Conservation (phyloP, 1,140 invertebrate genomes). For the Lepidotrigona ventralis region DNA sequence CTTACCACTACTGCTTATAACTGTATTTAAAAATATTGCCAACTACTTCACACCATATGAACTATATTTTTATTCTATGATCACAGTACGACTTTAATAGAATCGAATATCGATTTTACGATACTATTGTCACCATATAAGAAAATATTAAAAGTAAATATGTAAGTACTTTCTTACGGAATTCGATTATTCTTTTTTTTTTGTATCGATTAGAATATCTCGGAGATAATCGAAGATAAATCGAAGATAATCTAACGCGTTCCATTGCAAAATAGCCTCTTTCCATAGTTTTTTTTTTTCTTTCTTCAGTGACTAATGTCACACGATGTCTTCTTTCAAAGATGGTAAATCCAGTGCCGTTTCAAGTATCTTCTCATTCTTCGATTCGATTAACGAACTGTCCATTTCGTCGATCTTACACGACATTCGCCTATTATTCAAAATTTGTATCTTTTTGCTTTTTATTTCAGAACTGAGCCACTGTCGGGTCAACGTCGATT, state of each 20-base stretch:
- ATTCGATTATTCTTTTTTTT: not conserved
- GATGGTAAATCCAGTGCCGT: conserved; percentile 48
- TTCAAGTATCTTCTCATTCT: conserved; percentile 53
- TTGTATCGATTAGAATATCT: not conserved
- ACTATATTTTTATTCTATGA: not conserved
- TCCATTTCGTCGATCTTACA: conserved; percentile 74
- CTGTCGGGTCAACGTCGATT: conserved; percentile 43
- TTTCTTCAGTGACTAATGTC: conserved; percentile 9
- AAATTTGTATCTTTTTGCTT: conserved; percentile 66
- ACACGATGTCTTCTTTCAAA: conserved; percentile 72
- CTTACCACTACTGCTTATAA: not conserved
- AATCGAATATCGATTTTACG: not conserved
- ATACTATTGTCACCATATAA: not conserved
- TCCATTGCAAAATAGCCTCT: conserved; percentile 21
- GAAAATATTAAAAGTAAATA: not conserved
- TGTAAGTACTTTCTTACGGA: not conserved
- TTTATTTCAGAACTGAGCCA: conserved; percentile 73
- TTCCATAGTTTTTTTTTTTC: not conserved
- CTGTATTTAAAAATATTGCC: not conserved
- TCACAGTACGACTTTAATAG: not conserved
- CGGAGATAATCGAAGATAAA: too few relatives aligned
- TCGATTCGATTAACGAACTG: conserved; percentile 75
- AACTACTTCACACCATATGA: too few relatives aligned
- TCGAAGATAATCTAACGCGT: not conserved
- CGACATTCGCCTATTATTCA: conserved; percentile 69